Evolutionary conservation across 1,140 invertebrate species (phyloP).

Genomic region (Drosophila nikananu): DNA sequence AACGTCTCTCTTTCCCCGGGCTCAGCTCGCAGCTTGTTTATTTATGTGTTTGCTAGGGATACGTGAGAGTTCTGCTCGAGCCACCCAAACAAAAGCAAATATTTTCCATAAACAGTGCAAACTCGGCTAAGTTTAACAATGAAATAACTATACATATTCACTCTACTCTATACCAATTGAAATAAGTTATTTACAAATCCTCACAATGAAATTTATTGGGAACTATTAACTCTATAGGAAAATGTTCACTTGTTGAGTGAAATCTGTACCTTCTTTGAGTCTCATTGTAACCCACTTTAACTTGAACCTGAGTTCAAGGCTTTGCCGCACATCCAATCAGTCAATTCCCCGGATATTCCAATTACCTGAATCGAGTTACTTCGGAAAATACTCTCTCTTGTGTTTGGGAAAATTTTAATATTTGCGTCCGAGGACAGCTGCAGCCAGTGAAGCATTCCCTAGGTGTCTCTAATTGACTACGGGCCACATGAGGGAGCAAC

Average conservation of each 20-base stretch:
- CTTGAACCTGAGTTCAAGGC: constrained; percentile 24
- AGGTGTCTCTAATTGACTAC: constrained; percentile 35
- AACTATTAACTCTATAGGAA: neutral
- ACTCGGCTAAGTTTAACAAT: neutral
- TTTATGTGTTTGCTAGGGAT: constrained; percentile 35
- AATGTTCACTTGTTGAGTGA: neutral
- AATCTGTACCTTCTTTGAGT: neutral
- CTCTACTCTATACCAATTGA: neutral
- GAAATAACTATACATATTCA: neutral
- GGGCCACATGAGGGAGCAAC: constrained; percentile 36
- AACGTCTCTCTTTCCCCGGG: constrained; percentile 15
- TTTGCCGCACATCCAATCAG: constrained; percentile 23
- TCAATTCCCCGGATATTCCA: constrained; percentile 9
- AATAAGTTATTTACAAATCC: neutral
- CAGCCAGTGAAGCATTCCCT: constrained; percentile 2
- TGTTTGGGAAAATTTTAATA: constrained; percentile 15
- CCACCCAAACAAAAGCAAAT: constrained; percentile 1
- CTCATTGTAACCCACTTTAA: neutral
- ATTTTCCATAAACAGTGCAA: neutral
- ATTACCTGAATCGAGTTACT: constrained; percentile 23
- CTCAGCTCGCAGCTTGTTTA: constrained; percentile 28
- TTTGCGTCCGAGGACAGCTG: constrained; percentile 5
- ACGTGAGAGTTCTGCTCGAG: constrained; percentile 11
- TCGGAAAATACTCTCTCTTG: constrained; percentile 8
- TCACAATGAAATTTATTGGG: neutral